Evolutionary conservation across 2,113 vertebrate genomes (phyloP).

Genomic region (Cyanoliseus patagonus): DNA sequence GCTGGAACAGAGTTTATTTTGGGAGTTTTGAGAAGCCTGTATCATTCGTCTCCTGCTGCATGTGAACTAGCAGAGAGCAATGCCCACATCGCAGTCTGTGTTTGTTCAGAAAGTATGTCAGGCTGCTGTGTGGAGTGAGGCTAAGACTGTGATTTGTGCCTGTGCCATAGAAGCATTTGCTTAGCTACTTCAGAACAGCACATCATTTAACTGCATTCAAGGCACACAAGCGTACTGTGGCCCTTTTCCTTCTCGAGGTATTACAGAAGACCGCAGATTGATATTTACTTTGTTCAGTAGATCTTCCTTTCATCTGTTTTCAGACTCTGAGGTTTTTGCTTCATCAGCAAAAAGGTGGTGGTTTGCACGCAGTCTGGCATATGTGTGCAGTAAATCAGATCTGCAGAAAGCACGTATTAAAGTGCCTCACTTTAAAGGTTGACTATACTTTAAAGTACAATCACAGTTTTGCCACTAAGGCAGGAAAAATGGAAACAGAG

Average conservation of each 20-base stretch:
- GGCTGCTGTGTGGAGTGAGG: not conserved
- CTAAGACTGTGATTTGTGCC: not conserved
- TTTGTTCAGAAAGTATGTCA: not conserved
- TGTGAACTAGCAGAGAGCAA: not conserved
- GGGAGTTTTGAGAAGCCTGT: not conserved
- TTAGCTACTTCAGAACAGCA: not conserved
- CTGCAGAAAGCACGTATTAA: not conserved
- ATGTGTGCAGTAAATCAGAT: not conserved
- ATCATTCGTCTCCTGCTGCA: rapidly evolving
- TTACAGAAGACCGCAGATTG: not conserved
- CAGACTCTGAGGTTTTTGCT: not conserved
- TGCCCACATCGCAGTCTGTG: rapidly evolving
- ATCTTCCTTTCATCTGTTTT: conserved; percentile 4
- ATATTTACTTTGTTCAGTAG: conserved; percentile 6
- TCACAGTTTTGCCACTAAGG: not conserved
- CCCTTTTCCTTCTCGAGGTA: not conserved
- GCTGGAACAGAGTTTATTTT: not conserved
- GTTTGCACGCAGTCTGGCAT: not conserved
- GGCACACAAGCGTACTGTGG: not conserved
- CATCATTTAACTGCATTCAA: not conserved
- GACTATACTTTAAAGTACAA: not conserved
- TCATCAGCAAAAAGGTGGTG: not conserved
- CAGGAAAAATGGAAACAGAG: not conserved
- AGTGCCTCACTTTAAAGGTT: not conserved
- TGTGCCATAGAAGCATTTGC: not conserved